Conservation (phyloP, 2,113 vertebrate genomes). For the Anolis carolinensis region DNA sequence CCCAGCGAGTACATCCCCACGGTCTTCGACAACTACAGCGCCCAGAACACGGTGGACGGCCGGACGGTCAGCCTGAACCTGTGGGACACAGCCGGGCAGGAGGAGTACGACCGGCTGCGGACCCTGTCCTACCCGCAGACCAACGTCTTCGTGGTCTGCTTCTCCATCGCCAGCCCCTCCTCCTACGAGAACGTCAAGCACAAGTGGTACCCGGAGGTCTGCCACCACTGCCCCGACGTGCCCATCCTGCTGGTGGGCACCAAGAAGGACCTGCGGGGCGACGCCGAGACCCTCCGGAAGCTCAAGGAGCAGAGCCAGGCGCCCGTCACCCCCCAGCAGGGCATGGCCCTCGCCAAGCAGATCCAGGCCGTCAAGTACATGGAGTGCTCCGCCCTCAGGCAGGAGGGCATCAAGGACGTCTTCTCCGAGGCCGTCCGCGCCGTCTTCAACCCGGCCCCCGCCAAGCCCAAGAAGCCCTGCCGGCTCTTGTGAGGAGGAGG, state of each 20-base stretch:
- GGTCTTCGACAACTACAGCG: slow-evolving; percentile 94
- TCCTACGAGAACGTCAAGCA: slow-evolving; percentile 95
- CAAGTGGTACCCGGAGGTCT: slow-evolving; percentile 97
- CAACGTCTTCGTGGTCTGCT: slow-evolving; percentile 96
- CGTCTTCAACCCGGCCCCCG: slow-evolving; percentile 85
- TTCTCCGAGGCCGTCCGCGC: slow-evolving; percentile 87
- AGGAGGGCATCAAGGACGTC: slow-evolving; percentile 96
- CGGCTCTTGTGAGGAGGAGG: slow-evolving; percentile 81
- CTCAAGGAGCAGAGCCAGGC: slow-evolving; percentile 93
- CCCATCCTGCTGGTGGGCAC: slow-evolving; percentile 95
- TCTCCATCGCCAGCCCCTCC: slow-evolving; percentile 92
- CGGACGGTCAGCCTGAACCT: slow-evolving; percentile 89
- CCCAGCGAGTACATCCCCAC: slow-evolving; percentile 95
- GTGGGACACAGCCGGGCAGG: slow-evolving; percentile 95
- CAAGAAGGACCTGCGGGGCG: slow-evolving; percentile 92
- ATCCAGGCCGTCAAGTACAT: slow-evolving; percentile 91
- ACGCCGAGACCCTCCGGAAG: slow-evolving; percentile 84
- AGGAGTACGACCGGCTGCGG: slow-evolving; percentile 91
- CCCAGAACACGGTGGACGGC: slow-evolving; percentile 86
- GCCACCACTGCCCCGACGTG: slow-evolving; percentile 92
- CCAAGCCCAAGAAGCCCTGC: slow-evolving; percentile 80
- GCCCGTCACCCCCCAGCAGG: slow-evolving; percentile 88
- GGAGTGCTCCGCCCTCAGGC: slow-evolving; percentile 94
- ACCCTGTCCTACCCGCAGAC: slow-evolving; percentile 95
- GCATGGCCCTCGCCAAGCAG: slow-evolving; percentile 85